A percentile compares a stretch with the other conserved stretches of the same genome.
Evolutionary conservation across 2,113 vertebrate species (phyloP).

Genomic region (Alexandromys fortis): DNA sequence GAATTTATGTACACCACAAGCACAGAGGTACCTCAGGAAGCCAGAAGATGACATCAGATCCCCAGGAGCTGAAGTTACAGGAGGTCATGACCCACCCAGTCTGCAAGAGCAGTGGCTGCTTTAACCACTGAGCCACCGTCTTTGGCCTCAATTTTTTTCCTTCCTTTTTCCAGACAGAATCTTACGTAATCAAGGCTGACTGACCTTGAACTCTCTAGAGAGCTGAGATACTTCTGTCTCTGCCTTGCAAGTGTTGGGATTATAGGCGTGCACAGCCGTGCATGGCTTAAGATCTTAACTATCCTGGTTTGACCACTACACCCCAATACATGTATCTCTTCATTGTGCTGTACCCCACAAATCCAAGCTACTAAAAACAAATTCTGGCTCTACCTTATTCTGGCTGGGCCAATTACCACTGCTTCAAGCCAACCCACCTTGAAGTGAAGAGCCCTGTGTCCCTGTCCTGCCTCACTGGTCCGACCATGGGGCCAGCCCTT

Average conservation of each 20-base stretch:
- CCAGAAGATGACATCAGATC: background rate
- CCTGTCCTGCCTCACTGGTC: background rate
- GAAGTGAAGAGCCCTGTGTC: background rate
- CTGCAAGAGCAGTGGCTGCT: background rate
- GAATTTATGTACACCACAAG: background rate
- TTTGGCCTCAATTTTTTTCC: background rate
- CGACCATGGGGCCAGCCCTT: background rate
- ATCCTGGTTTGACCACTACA: background rate
- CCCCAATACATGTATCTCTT: background rate
- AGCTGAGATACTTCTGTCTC: background rate
- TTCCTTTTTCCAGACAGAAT: background rate
- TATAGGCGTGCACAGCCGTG: no score
- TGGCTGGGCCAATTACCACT: background rate
- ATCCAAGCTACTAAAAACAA: background rate
- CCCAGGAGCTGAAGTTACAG: background rate
- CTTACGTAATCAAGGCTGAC: background rate
- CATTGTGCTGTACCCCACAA: background rate
- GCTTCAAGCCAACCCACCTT: no score
- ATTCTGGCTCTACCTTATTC: background rate
- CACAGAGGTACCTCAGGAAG: background rate
- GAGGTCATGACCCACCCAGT: background rate
- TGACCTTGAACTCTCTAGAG: background rate
- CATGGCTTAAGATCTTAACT: background rate
- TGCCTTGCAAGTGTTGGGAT: background rate
- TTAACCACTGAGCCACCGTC: background rate